These are phyloP conservation scores for Epizoanthus illoricatus DNA, from an alignment of 92 coral and sea anemone species.

Conservation along the genomic window DNA sequence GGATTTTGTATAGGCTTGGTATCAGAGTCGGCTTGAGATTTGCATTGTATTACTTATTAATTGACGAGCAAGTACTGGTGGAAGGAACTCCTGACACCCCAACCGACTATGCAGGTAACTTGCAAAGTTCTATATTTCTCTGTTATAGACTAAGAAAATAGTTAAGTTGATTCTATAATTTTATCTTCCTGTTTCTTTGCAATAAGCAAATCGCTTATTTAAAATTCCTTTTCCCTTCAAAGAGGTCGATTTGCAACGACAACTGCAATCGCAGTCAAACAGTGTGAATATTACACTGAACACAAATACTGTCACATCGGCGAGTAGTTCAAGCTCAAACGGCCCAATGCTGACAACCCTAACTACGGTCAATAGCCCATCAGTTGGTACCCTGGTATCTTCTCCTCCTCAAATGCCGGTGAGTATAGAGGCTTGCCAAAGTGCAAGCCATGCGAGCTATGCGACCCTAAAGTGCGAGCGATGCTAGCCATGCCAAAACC, in stretches of 20 bases:
- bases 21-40: no score
- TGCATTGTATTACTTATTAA: no score
- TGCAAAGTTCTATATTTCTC: slow-evolving; percentile 12
- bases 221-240: slow-evolving; percentile 83
- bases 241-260: slow-evolving; percentile 95
- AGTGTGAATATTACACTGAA: slow-evolving; percentile 89
- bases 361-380: slow-evolving; percentile 90
- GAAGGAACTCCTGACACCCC: slow-evolving; percentile 99
- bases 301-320: slow-evolving; percentile 84
- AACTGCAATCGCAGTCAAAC: slow-evolving; percentile 97
- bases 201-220: slow-evolving; percentile 43
- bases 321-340: slow-evolving; percentile 87
- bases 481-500: no score
- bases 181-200: slow-evolving; percentile 54
- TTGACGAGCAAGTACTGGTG: no score
- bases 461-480: no score
- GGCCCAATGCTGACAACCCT: slow-evolving; percentile 90
- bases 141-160: slow-evolving; percentile 11
- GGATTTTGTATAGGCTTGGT: no score
- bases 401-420: slow-evolving; percentile 97
- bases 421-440: slow-evolving; percentile 39
- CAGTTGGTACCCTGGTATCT: slow-evolving; percentile 78
- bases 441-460: no score
- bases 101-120: slow-evolving; percentile 99
- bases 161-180: slow-evolving; percentile 44